Base-by-base conservation (phyloP, 2,113 vertebrate species). In the Cyphomyrus discorhynchus region DNA sequence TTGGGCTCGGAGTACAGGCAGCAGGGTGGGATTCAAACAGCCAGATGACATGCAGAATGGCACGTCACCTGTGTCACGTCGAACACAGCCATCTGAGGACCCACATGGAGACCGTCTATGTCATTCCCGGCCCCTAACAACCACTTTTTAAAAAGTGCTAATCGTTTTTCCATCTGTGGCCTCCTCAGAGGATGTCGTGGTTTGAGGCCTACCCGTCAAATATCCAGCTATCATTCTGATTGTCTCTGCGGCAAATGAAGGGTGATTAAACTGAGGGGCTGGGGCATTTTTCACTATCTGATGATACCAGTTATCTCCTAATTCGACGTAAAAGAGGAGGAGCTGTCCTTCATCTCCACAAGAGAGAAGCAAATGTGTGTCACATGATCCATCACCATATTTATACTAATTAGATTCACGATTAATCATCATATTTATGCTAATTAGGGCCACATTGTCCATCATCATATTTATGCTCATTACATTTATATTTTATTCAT, bases 241-340 rank as follows among this genome's bases (percentile, higher is more conserved):
- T 49, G 24, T 74, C 49, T 27, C 87, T 87, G 85, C 93, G 95
- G 92, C 94, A 94, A 96, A 95, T 94, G 94, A 93, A 91, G 91
- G 91, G 94, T 94, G 93, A 93, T 92, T 27, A 90, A 89, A 92
- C 93, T 88, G 93, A 94, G 95, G 89, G 89, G 92, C 70, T 92
- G 21, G 62, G 92, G 94, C 92, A 94, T 95, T 95, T 95, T 94
- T 94, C 90, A 91, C 94, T 92, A 93, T 95, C 94, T 93, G 89
- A 91, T 86, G 89, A 88, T 77, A 8, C 46, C 13, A 49, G 21
- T 90, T 87, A 90, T 93, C 93, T 93, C 90, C 92, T 93, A 90
- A 95, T 94, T 93, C 94, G 35, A 91, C 94, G 95, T 95, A 92
- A 95, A 95, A 95, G 93, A 53, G 56, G 49, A 74, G 35, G 88